Percentiles rank a stretch among this genome's conserved stretches.
These are phyloP conservation scores for Myiotriccus ornatus DNA, from an alignment of 2,797 vertebrate genomes.

Conservation along the genomic window DNA sequence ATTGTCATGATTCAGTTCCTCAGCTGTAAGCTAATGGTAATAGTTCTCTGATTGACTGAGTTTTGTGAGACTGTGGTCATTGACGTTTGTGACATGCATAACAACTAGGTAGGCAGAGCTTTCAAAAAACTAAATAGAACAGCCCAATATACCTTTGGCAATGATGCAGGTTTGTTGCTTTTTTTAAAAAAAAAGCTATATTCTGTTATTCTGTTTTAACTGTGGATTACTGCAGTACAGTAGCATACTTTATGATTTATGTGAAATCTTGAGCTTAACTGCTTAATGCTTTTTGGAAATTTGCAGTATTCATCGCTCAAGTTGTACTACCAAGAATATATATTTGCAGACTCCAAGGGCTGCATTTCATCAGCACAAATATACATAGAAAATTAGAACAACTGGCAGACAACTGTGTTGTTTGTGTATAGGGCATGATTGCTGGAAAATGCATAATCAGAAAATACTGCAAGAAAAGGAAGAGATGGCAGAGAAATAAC, in stretches of 20 bases:
- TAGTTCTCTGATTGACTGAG: neutral
- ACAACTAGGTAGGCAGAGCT: neutral
- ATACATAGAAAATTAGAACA: neutral
- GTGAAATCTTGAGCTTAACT: neutral
- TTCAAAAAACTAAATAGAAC: neutral
- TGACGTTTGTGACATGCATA: neutral
- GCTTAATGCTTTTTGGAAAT: neutral
- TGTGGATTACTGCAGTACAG: neutral
- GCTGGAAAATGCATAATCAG: neutral
- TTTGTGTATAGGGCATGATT: neutral
- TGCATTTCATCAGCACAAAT: neutral
- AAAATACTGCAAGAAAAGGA: neutral
- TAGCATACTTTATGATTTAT: neutral
- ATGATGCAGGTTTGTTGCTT: neutral
- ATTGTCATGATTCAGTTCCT: neutral
- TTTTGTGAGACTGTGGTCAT: neutral
- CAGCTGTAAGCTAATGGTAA: neutral
- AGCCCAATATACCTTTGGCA: neutral
- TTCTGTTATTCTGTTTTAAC: neutral
- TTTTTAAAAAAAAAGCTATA: neutral
- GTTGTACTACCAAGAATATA: neutral
- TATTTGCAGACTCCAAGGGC: neutral
- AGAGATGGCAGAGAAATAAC: neutral
- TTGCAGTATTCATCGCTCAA: neutral
- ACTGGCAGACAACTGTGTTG: neutral